These are phyloP conservation scores for Sciaenops ocellatus DNA, from an alignment of 2,797 vertebrate genomes.

Conservation along the genomic window DNA sequence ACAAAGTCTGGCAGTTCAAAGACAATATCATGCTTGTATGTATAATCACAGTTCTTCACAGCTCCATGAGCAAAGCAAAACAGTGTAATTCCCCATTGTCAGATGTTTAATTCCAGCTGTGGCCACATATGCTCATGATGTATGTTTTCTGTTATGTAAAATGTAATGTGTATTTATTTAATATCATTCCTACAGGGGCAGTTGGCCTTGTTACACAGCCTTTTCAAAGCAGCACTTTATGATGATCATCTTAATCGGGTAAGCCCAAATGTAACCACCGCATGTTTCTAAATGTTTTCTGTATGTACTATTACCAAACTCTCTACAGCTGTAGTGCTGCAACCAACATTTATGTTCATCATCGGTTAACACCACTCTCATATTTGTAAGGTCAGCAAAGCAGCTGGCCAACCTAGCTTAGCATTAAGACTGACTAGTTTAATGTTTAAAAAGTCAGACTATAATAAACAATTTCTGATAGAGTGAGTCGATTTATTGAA, in stretches of 20 bases:
- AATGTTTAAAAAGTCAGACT: too few relatives aligned
- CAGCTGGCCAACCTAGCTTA: not conserved
- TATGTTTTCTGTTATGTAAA: constrained; percentile 1
- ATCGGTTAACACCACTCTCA: too few relatives aligned
- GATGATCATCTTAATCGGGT: constrained; percentile 93
- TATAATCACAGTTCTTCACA: constrained; percentile 21
- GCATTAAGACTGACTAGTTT: not conserved
- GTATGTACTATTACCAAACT: not conserved
- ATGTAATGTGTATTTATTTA: not conserved
- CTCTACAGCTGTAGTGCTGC: not conserved
- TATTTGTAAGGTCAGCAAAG: too few relatives aligned
- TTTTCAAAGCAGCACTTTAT: constrained; percentile 91
- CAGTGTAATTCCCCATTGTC: constrained; percentile 1
- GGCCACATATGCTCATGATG: not conserved
- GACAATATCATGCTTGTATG: constrained; percentile 4
- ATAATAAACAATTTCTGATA: not conserved
- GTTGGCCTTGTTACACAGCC: constrained; percentile 89
- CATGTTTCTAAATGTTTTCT: not conserved
- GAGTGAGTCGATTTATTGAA: not conserved
- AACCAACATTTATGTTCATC: not conserved
- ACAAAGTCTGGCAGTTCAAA: constrained; percentile 27
- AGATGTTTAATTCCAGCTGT: constrained; percentile 1
- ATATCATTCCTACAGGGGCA: constrained; percentile 86
- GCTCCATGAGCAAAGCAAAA: constrained; percentile 23
- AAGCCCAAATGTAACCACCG: constrained; percentile 37